phyloP scores from a whole-genome alignment of 2,113 vertebrate genomes.

The Saccopteryx leptura region DNA sequence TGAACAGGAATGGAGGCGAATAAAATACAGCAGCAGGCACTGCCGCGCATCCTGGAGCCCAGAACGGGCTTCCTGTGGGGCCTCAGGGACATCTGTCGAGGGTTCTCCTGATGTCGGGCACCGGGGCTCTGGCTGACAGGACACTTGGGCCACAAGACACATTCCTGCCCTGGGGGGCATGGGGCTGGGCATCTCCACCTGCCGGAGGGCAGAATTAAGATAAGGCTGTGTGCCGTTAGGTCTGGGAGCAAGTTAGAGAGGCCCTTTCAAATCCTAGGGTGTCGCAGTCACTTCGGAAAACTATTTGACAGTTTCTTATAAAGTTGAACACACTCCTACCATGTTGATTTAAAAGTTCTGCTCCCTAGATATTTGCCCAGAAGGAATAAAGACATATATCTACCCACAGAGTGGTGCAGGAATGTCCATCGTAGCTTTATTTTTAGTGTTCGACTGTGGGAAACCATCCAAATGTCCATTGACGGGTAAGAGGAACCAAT shows the following conservation, averaged over 20 bases:
- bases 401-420: no score
- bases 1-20: not conserved
- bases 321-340: not conserved
- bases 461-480: no score
- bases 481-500: not conserved
- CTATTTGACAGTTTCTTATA: not conserved
- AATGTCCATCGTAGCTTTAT: not conserved
- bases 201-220: not conserved
- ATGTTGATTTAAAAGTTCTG: not conserved
- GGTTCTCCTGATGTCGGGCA: not conserved
- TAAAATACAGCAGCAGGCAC: no score
- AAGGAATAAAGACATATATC: not conserved
- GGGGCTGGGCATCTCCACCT: no score
- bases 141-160: not conserved
- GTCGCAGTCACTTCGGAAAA: not conserved
- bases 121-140: not conserved
- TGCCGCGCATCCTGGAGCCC: no score
- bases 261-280: not conserved
- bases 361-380: not conserved
- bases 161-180: not conserved
- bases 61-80: not conserved
- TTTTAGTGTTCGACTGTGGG: no score
- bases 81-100: not conserved
- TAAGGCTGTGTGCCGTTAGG: not conserved
- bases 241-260: not conserved